These are phyloP conservation scores for Sthenelais limicola DNA, from an alignment of 2,888 invertebrate species.

Conservation along the genomic window DNA sequence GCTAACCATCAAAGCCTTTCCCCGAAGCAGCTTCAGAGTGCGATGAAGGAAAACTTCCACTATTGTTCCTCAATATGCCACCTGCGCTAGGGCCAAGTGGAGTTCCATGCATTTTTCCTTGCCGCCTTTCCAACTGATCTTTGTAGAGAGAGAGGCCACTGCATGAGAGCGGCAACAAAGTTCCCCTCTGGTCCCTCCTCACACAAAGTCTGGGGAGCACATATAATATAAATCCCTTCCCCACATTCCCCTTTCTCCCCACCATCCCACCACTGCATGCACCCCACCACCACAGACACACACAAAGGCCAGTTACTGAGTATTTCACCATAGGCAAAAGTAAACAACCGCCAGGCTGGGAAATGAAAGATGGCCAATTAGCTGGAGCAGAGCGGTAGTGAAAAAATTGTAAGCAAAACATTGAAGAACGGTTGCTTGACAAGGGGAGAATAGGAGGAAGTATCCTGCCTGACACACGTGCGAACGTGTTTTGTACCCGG, in stretches of 20 bases:
- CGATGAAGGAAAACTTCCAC: neutral
- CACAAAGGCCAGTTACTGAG: conserved; percentile 7
- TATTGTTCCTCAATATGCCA: conserved; percentile 4
- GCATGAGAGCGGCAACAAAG: too few relatives aligned
- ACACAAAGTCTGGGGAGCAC: too few relatives aligned
- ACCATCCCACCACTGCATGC: too few relatives aligned
- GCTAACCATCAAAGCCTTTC: conserved; percentile 13
- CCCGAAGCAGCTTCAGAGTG: conserved; percentile 8
- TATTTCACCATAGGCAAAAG: conserved; percentile 28
- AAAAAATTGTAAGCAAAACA: too few relatives aligned
- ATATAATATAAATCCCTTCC: too few relatives aligned
- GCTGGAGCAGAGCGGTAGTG: neutral
- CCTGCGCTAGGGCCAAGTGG: conserved; percentile 20
- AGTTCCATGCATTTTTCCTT: conserved; percentile 27
- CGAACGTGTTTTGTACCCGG: too few relatives aligned
- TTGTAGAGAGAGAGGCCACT: too few relatives aligned
- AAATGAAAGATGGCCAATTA: conserved; percentile 11
- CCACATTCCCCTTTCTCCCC: too few relatives aligned
- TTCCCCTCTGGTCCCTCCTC: too few relatives aligned
- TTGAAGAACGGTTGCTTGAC: too few relatives aligned
- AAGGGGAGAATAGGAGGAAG: too few relatives aligned
- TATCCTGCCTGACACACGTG: too few relatives aligned
- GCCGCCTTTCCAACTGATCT: neutral
- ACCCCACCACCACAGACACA: neutral
- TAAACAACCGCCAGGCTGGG: conserved; percentile 2